These are phyloP conservation scores for Centropus unirufus DNA, from an alignment of 2,113 vertebrate genomes.

Conservation along the genomic window DNA sequence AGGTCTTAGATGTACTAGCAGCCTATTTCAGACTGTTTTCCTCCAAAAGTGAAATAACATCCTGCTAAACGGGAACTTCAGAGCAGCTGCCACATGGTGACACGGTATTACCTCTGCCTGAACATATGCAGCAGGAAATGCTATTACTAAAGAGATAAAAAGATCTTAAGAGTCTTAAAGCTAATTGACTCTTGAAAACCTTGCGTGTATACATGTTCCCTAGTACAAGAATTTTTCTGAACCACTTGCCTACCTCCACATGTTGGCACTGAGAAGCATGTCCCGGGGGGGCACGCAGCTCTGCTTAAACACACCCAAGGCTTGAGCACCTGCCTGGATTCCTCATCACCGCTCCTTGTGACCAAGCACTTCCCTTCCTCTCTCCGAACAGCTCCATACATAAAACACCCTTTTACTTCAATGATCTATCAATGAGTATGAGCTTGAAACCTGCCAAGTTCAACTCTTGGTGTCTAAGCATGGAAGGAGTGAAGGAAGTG, in stretches of 20 bases:
- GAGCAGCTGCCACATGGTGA: background rate
- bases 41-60: background rate
- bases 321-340: background rate
- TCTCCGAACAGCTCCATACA: background rate
- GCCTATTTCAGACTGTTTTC: background rate
- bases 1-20: background rate
- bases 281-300: background rate
- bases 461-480: background rate
- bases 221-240: background rate
- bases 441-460: background rate
- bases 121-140: background rate
- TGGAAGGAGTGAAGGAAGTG: accelerated
- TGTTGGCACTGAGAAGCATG: background rate
- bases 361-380: background rate
- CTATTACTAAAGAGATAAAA: background rate
- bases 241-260: background rate
- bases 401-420: background rate
- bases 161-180: background rate
- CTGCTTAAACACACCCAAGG: background rate
- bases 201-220: background rate
- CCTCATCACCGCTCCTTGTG: accelerated
- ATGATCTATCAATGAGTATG: background rate
- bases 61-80: background rate
- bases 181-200: background rate
- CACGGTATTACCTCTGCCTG: background rate